phyloP scores from a whole-genome alignment of 2,888 invertebrate species.

The Chymomyza caudatula region DNA sequence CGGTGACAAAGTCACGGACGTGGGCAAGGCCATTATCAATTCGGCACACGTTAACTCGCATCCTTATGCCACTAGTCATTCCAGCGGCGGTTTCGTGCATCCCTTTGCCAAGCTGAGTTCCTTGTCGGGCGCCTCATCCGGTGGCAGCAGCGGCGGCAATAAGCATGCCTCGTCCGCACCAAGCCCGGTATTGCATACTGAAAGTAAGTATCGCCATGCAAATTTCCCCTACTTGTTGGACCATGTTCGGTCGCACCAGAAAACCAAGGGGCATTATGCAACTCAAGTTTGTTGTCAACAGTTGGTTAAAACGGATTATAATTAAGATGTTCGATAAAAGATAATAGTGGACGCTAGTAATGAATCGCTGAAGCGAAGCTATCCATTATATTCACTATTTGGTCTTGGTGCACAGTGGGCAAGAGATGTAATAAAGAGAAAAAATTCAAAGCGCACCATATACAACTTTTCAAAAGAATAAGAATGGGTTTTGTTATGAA shows the following conservation, averaged over 20 bases:
- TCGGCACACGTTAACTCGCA: conserved; percentile 84
- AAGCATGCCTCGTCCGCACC: conserved; percentile 45
- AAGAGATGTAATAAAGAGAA: not conserved
- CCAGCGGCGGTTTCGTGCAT: conserved; percentile 56
- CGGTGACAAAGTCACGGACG: conserved; percentile 88
- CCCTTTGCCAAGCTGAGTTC: conserved; percentile 74
- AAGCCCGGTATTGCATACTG: conserved; percentile 72
- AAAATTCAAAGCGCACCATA: too few relatives aligned
- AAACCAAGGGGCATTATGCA: conserved; percentile 45
- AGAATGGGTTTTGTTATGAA: too few relatives aligned
- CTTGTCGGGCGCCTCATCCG: conserved; percentile 74
- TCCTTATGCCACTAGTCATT: conserved; percentile 61
- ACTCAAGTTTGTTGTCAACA: conserved; percentile 5
- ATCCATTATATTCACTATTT: not conserved
- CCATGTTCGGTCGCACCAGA: conserved; percentile 18
- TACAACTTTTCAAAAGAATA: too few relatives aligned
- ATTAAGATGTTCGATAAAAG: conserved; percentile 28
- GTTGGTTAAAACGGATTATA: conserved; percentile 30
- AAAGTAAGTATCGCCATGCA: conserved; percentile 72
- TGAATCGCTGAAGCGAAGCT: not conserved
- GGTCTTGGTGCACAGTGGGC: not conserved
- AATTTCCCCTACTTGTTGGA: not conserved
- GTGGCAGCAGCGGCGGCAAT: conserved; percentile 64
- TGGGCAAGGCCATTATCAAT: conserved; percentile 88
- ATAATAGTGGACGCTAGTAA: conserved; percentile 3